Conservation (phyloP, 2,113 vertebrate genomes). For the Oceanodroma tethys region DNA sequence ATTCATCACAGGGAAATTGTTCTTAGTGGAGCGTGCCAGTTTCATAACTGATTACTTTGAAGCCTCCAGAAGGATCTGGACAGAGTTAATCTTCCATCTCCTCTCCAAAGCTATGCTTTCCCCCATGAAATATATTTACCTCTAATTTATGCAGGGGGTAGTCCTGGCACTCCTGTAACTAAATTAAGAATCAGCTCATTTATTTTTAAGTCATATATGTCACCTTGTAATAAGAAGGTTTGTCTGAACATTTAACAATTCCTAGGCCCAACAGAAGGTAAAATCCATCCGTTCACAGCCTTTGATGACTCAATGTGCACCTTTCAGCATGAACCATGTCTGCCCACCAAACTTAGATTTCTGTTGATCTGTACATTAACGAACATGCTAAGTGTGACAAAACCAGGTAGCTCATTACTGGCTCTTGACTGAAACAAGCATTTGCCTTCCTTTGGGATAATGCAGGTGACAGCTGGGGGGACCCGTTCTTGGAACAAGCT, state of each 20-base stretch:
- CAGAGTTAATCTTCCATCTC: not conserved
- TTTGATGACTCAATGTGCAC: not conserved
- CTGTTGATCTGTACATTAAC: not conserved
- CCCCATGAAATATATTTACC: not conserved
- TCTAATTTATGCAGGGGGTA: not conserved
- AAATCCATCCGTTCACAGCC: not conserved
- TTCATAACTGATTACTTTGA: not conserved
- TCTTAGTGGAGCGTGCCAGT: not conserved
- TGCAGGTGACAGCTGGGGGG: not conserved
- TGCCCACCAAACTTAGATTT: not conserved
- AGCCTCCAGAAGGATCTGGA: not conserved
- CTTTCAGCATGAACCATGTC: not conserved
- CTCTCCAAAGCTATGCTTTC: not conserved
- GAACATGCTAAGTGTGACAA: not conserved
- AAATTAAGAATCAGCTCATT: not conserved
- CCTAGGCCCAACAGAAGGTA: not conserved
- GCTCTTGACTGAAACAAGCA: not conserved
- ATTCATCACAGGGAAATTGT: not conserved
- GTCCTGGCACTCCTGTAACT: not conserved
- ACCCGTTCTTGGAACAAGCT: not conserved
- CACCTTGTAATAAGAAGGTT: not conserved
- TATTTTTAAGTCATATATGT: not conserved
- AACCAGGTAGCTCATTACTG: not conserved
- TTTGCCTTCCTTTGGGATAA: not conserved
- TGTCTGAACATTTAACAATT: not conserved